A percentile compares a stretch with the other conserved stretches of the same genome.
phyloP scores from a whole-genome alignment of 2,113 vertebrate species.

The Edolisoma coerulescens region DNA sequence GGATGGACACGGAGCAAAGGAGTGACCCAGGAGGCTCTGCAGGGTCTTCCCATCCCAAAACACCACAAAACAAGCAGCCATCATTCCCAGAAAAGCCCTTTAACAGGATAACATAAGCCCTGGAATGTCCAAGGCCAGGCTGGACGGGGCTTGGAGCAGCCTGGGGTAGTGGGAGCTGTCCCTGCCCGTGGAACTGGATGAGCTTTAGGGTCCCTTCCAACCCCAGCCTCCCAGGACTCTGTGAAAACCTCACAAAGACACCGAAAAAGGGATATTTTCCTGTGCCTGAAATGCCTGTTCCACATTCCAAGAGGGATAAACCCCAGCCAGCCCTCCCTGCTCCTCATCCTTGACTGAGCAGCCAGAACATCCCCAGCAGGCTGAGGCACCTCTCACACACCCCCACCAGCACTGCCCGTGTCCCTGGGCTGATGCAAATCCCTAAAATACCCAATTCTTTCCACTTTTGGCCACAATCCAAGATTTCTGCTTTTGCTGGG shows the following conservation, averaged over 20 bases:
- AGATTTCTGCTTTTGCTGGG: neutral
- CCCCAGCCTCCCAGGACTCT: neutral
- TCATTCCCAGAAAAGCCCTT: neutral
- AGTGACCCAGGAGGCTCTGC: neutral
- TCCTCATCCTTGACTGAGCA: neutral
- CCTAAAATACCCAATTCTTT: neutral
- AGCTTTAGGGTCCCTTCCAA: neutral
- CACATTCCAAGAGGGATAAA: neutral
- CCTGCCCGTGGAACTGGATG: neutral
- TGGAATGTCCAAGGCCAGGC: neutral
- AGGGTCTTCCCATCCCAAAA: neutral
- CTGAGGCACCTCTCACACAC: neutral
- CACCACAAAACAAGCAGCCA: neutral
- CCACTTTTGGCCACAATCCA: neutral
- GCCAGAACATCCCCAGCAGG: neutral
- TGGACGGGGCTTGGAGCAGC: neutral
- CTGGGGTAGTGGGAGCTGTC: neutral
- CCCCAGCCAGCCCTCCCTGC: neutral
- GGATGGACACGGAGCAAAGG: accelerated
- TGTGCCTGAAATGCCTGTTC: neutral
- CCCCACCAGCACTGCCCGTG: accelerated
- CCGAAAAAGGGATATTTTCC: neutral
- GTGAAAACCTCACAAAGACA: neutral
- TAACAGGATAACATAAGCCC: accelerated
- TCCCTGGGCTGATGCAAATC: neutral